Base-by-base conservation (phyloP, 2,888 invertebrate species). In the Ennomos fuscantarius region DNA sequence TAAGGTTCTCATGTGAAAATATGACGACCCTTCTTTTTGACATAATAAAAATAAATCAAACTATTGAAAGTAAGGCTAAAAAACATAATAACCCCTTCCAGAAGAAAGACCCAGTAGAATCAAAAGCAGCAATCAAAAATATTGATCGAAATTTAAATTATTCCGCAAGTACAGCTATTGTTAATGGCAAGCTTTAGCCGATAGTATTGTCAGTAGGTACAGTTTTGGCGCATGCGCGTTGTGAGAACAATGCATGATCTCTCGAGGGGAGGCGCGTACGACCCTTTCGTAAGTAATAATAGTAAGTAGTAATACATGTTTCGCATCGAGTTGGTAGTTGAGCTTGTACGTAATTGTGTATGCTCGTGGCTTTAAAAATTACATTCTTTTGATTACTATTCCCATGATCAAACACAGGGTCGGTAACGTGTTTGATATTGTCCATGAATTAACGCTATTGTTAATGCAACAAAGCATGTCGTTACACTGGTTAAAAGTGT, bases 221-320 rank as follows among this genome's bases (percentile, higher is more conserved):
- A 65, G 49, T 70, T 69, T 73, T 69, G 65, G 72, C 78, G 75
- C 77, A 75, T 69, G 74, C 68, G 67, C 63, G 60, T 45, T 9
- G 52, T 60, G 66, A 63, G 69, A 79, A 81, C 84, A 85, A 82
- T 80, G 66, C 61, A 52, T 59, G 62, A 59, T 64, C 66, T 68
- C 57, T 42, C 61, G 60, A 54, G 60, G 73, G 75, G 74, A 73
- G 73, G 78, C 77, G 67, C 69, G 63, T 57, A 66, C 74, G 73
- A 82, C 82, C 83, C 84, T 75, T 78, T 76, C 56, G 66, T 68
- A 68, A 75, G 65, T 77, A 76, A 76, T 78, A 78, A 58, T 49
- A 49, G 40, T 44, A 10, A 48, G 24, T 47, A 44, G 35, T 56
- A 33, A 76, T 78, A 73, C 68, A 55, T 66, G 61, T 69, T 71